These are phyloP conservation scores for Hephaestus fuliginosus DNA, from an alignment of 2,797 vertebrate species.

Conservation along the genomic window DNA sequence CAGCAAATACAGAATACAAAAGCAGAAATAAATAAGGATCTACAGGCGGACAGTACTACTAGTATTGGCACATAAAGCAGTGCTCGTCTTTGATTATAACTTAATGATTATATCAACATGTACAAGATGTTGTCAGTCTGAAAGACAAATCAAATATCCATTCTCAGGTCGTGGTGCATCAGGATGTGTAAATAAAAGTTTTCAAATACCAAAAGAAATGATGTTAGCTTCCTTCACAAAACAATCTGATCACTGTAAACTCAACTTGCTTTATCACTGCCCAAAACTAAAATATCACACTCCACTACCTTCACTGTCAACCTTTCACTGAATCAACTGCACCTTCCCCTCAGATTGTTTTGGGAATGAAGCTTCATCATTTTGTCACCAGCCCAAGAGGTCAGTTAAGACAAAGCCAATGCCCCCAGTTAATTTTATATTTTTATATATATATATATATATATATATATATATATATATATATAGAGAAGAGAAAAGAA, in stretches of 20 bases:
- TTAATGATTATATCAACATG: slow-evolving; percentile 69
- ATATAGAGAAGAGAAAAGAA: too few relatives aligned
- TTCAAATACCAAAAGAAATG: slow-evolving; percentile 43
- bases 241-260: slow-evolving; percentile 36
- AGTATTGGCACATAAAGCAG: slow-evolving; percentile 58
- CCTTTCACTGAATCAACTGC: slow-evolving; percentile 29
- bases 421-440: slow-evolving; percentile 26
- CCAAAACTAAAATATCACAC: neutral
- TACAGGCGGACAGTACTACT: slow-evolving; percentile 41
- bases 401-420: slow-evolving; percentile 38
- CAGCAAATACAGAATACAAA: slow-evolving; percentile 36
- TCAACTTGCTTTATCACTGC: slow-evolving; percentile 16
- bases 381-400: slow-evolving; percentile 49
- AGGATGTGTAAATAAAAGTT: slow-evolving; percentile 7
- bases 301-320: slow-evolving; percentile 11
- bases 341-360: slow-evolving; percentile 34
- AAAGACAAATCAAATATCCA: slow-evolving; percentile 40
- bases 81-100: slow-evolving; percentile 77
- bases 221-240: slow-evolving; percentile 63
- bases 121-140: slow-evolving; percentile 61
- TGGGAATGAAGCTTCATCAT: slow-evolving; percentile 65
- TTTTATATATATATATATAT: too few relatives aligned
- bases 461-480: too few relatives aligned
- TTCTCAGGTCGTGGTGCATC: slow-evolving; percentile 23
- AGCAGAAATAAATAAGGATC: slow-evolving; percentile 76